Conservation (phyloP, 2,797 vertebrate genomes). For the Heteromormyrus szaboi region DNA sequence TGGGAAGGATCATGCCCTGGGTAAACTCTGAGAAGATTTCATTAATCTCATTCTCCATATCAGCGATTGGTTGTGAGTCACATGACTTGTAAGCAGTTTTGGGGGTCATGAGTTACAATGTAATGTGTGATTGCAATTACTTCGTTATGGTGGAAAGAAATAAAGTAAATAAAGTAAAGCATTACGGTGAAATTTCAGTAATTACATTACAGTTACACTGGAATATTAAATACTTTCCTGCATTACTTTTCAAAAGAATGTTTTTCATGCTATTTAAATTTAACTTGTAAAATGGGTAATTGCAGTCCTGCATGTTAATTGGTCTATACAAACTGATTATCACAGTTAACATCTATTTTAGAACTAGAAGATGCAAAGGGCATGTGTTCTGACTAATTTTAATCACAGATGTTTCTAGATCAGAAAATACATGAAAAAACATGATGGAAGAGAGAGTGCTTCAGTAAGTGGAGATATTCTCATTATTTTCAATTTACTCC, state of each 20-base stretch:
- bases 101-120: not conserved
- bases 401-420: not conserved
- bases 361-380: not conserved
- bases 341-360: not conserved
- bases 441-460: not conserved
- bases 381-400: not conserved
- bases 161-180: not conserved
- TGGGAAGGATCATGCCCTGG: constrained; percentile 90
- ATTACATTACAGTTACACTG: not conserved
- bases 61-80: not conserved
- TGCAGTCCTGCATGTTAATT: not conserved
- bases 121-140: not conserved
- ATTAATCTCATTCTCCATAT: not conserved
- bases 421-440: not conserved
- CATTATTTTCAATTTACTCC: not conserved
- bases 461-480: not conserved
- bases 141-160: not conserved
- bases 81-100: not conserved
- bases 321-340: not conserved
- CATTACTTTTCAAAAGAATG: not conserved
- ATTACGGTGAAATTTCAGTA: not conserved
- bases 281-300: not conserved
- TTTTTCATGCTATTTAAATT: not conserved
- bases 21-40: constrained; percentile 74
- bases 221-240: not conserved